These are phyloP conservation scores for Clarias laeviceps DNA, from an alignment of 2,797 vertebrate genomes.

Conservation along the genomic window DNA sequence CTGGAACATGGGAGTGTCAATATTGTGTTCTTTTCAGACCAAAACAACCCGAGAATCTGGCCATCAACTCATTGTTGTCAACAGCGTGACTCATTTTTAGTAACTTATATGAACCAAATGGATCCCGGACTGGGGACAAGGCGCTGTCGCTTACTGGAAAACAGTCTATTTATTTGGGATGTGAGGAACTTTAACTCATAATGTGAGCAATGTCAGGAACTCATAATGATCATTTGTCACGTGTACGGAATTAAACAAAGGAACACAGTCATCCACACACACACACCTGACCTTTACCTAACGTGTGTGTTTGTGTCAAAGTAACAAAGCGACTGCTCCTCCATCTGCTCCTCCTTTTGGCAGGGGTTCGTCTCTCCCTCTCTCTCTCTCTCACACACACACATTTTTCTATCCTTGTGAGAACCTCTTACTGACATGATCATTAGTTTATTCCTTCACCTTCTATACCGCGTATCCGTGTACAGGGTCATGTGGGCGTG, in stretches of 20 bases:
- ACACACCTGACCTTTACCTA: constrained; percentile 33
- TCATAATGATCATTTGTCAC: background rate
- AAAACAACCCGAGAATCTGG: constrained; percentile 18
- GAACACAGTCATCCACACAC: background rate
- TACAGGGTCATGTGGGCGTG: no score
- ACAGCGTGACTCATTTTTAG: constrained; percentile 26
- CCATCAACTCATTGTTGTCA: constrained; percentile 7
- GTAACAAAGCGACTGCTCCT: constrained; percentile 24
- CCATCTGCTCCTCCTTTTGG: constrained; percentile 37
- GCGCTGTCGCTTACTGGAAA: background rate
- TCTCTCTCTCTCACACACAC: background rate
- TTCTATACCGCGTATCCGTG: no score
- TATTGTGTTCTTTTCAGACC: constrained; percentile 16
- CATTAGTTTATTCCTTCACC: background rate
- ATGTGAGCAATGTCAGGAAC: background rate
- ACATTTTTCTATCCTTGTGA: background rate
- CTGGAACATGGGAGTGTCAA: constrained; percentile 30
- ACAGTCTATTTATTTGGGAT: background rate
- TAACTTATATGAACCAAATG: constrained; percentile 10
- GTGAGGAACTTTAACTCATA: background rate
- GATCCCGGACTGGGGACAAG: background rate
- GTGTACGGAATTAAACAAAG: constrained; percentile 1
- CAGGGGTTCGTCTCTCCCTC: constrained; percentile 1
- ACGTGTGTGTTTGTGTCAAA: constrained; percentile 19
- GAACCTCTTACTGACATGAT: background rate